Evolutionary conservation across 2,113 vertebrate genomes (phyloP).

Genomic region (Nyctereutes procyonoides): DNA sequence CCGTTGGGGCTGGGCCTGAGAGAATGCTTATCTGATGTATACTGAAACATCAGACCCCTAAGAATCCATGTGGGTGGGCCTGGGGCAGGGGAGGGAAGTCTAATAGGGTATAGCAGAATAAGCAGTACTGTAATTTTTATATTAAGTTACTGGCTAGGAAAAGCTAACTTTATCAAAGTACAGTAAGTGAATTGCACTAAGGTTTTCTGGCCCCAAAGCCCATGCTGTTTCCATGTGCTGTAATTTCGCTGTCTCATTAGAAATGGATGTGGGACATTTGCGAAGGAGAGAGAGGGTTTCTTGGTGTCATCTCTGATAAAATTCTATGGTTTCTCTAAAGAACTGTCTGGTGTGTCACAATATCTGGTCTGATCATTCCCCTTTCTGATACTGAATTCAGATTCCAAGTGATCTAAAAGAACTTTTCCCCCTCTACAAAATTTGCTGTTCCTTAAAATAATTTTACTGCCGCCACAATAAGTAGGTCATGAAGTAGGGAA

Average conservation of each 20-base stretch:
- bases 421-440: background rate
- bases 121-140: background rate
- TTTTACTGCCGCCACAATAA: background rate
- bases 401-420: background rate
- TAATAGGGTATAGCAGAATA: background rate
- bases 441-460: conserved; percentile 21
- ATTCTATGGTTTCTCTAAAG: background rate
- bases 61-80: background rate
- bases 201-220: background rate
- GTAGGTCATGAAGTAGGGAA: conserved; percentile 26
- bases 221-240: background rate
- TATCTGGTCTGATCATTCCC: background rate
- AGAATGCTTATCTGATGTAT: background rate
- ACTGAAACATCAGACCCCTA: background rate
- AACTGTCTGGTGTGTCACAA: background rate
- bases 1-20: background rate
- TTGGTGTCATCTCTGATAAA: background rate
- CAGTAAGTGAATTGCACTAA: background rate
- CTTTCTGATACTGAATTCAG: background rate
- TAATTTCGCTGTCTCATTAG: background rate
- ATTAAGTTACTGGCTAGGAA: conserved; percentile 26
- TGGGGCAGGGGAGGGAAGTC: background rate
- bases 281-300: background rate
- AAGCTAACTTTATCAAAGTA: background rate
- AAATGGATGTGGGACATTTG: background rate